phyloP scores from a whole-genome alignment of 2,113 vertebrate species.

The Physeter macrocephalus region DNA sequence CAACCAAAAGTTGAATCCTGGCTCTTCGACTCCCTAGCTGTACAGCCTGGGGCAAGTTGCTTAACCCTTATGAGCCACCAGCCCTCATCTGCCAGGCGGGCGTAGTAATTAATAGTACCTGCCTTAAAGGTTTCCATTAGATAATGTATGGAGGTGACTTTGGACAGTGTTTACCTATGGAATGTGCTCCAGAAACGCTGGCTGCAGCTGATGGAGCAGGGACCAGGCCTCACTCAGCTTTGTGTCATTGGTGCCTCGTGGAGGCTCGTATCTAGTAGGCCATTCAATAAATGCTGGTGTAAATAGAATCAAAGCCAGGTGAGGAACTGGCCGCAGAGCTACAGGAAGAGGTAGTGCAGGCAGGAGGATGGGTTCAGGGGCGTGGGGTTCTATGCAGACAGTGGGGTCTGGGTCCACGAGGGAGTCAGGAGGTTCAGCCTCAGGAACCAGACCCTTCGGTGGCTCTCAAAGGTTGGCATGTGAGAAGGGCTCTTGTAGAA shows the following conservation, averaged over 20 bases:
- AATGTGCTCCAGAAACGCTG: not conserved
- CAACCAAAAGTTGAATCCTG: not conserved
- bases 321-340: not conserved
- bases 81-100: not conserved
- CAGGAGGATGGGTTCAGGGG: not conserved
- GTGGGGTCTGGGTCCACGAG: accelerated
- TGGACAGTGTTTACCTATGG: not conserved
- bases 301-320: not conserved
- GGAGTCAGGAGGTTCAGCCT: not conserved
- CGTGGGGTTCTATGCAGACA: not conserved
- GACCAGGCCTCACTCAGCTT: not conserved
- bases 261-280: not conserved
- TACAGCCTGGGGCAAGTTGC: not conserved
- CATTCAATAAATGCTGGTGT: not conserved
- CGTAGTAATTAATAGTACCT: not conserved
- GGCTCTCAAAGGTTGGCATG: not conserved
- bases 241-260: not conserved
- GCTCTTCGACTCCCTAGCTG: not conserved
- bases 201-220: not conserved
- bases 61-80: not conserved
- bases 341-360: not conserved
- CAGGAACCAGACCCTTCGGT: not conserved
- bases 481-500: not conserved
- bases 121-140: not conserved
- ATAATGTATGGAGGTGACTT: not conserved